A percentile compares a stretch with the other conserved stretches of the same genome.
These are phyloP conservation scores for Phyllotis vaccarum DNA, from an alignment of 2,797 vertebrate genomes.

Conservation along the genomic window DNA sequence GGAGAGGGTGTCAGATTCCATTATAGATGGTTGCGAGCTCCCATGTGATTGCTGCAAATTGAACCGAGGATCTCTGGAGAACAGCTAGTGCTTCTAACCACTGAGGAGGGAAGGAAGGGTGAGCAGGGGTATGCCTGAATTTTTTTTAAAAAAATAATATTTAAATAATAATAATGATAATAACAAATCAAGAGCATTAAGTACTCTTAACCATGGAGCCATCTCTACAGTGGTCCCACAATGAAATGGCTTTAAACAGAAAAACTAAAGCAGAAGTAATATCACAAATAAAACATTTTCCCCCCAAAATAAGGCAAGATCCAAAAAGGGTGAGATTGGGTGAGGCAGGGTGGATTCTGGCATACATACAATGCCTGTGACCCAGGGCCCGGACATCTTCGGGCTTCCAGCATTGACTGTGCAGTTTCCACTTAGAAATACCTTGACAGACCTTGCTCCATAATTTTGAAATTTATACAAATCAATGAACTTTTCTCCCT, in stretches of 20 bases:
- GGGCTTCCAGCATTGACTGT: conserved; percentile 44
- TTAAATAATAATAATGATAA: no score
- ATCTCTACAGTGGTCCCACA: not conserved
- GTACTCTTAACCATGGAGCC: not conserved
- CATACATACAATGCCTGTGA: not conserved
- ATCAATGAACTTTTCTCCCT: not conserved
- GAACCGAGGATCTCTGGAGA: no score
- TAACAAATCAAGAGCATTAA: no score
- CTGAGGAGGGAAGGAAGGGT: no score
- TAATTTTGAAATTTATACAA: not conserved
- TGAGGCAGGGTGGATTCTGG: not conserved
- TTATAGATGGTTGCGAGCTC: no score
- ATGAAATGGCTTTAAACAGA: not conserved
- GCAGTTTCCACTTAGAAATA: conserved; percentile 51
- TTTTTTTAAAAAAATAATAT: no score
- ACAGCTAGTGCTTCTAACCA: no score
- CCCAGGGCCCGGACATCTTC: accelerated
- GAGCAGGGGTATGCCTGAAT: no score
- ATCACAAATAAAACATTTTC: not conserved
- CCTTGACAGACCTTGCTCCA: conserved; percentile 32
- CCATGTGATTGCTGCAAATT: no score
- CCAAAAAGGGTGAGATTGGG: not conserved
- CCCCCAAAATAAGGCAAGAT: not conserved
- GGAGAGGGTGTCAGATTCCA: no score
- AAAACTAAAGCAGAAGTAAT: not conserved